phyloP scores from a whole-genome alignment of 2,797 vertebrate species.

The Malacoraja senta region DNA sequence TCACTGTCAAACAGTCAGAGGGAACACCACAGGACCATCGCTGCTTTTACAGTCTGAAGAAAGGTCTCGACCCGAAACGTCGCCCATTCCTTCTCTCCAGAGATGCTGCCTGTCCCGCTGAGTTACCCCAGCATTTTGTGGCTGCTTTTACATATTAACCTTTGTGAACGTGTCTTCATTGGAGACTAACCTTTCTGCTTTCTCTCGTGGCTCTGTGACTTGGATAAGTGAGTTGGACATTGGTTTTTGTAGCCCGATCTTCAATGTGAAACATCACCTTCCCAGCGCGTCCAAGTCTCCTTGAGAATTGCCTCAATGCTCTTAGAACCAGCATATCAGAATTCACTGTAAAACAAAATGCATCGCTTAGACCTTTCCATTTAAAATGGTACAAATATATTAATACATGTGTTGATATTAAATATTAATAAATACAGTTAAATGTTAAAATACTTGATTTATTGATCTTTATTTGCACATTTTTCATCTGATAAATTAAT shows the following conservation, averaged over 20 bases:
- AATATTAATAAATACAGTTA: conserved; percentile 5
- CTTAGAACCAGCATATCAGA: neutral
- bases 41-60: no score
- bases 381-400: neutral
- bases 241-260: neutral
- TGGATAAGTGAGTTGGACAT: neutral
- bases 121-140: no score
- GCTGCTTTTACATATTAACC: neutral
- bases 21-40: neutral
- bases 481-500: no score
- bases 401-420: neutral
- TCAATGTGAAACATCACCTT: no score
- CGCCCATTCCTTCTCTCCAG: no score
- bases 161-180: neutral
- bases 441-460: neutral
- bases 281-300: neutral
- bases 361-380: neutral
- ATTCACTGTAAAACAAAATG: neutral
- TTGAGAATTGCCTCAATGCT: neutral
- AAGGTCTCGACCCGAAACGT: no score
- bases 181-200: neutral
- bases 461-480: neutral
- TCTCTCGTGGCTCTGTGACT: neutral
- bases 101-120: no score
- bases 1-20: neutral